Percentiles rank a stretch among this genome's conserved stretches.
Conservation (phyloP, 2,113 vertebrate species). For the Mastomys coucha region DNA sequence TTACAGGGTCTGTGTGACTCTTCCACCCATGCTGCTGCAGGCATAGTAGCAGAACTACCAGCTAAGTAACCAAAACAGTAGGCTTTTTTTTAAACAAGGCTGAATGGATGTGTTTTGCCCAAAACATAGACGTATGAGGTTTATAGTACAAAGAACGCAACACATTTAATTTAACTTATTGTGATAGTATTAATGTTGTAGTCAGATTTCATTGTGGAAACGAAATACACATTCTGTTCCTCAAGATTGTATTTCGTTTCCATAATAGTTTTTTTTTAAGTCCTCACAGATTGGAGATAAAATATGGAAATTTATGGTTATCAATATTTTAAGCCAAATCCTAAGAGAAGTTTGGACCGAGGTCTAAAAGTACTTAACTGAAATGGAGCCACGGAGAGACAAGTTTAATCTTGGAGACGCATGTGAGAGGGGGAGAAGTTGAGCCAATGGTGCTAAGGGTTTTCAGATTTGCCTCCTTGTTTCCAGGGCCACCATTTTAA, state of each 20-base stretch:
- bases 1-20: neutral
- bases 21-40: neutral
- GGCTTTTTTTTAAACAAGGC: neutral
- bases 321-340: conserved; percentile 75
- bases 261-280: conserved; percentile 58
- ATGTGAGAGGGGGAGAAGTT: conserved; percentile 74
- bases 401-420: conserved; percentile 77
- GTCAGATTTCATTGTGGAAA: conserved; percentile 60
- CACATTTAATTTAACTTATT: conserved; percentile 59
- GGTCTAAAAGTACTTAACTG: conserved; percentile 68
- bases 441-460: conserved; percentile 69
- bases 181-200: conserved; percentile 64
- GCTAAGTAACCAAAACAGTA: conserved; percentile 5
- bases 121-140: conserved; percentile 35
- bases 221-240: conserved; percentile 70
- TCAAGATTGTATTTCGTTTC: conserved; percentile 61
- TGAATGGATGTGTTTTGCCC: conserved; percentile 52
- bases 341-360: conserved; percentile 67
- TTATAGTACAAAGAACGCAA: conserved; percentile 30
- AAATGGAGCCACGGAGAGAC: conserved; percentile 77
- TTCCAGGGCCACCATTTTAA: neutral
- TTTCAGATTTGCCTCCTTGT: conserved; percentile 4
- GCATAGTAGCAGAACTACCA: neutral
- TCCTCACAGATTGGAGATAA: conserved; percentile 76
- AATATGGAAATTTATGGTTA: conserved; percentile 76